Conservation (phyloP, 2,797 vertebrate genomes). For the Enteromius thamalakanensis region DNA sequence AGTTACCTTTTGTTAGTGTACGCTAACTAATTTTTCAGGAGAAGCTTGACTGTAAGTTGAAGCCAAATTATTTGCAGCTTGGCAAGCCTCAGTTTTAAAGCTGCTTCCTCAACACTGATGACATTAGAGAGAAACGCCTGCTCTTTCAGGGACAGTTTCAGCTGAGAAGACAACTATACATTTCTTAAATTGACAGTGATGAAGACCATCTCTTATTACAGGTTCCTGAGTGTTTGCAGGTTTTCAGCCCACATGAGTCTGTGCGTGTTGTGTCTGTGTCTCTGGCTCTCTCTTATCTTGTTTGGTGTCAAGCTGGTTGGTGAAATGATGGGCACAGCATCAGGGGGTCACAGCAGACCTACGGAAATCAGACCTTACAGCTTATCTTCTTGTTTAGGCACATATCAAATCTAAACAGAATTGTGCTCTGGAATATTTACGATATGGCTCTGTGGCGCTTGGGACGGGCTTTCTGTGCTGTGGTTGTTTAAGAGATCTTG, state of each 20-base stretch:
- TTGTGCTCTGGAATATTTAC: slow-evolving; percentile 71
- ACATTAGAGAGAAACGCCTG: slow-evolving; percentile 27
- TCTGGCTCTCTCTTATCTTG: slow-evolving; percentile 75
- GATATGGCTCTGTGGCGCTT: slow-evolving; percentile 63
- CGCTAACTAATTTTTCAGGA: not conserved
- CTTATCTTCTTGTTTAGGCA: slow-evolving; percentile 71
- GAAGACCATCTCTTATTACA: slow-evolving; percentile 45
- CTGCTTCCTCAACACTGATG: slow-evolving; percentile 22
- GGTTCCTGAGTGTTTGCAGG: slow-evolving; percentile 42
- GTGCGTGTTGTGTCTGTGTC: slow-evolving; percentile 56
- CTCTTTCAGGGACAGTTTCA: slow-evolving; percentile 33
- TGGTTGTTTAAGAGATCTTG: slow-evolving; percentile 64
- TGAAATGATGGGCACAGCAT: slow-evolving; percentile 71
- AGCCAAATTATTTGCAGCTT: slow-evolving; percentile 10
- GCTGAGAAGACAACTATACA: slow-evolving; percentile 33
- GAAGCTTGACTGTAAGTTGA: not conserved
- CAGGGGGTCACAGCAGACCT: slow-evolving; percentile 62
- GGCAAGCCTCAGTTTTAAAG: slow-evolving; percentile 15
- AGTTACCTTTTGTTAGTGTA: not conserved
- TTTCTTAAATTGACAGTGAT: slow-evolving; percentile 46
- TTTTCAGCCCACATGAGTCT: slow-evolving; percentile 40
- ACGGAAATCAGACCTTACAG: slow-evolving; percentile 65
- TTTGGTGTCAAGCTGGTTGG: slow-evolving; percentile 69
- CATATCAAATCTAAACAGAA: slow-evolving; percentile 70
- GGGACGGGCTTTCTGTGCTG: slow-evolving; percentile 67